Percentiles rank a stretch among this genome's conserved stretches.
Conservation (phyloP, 2,797 vertebrate genomes). For the Botia kubotai region DNA sequence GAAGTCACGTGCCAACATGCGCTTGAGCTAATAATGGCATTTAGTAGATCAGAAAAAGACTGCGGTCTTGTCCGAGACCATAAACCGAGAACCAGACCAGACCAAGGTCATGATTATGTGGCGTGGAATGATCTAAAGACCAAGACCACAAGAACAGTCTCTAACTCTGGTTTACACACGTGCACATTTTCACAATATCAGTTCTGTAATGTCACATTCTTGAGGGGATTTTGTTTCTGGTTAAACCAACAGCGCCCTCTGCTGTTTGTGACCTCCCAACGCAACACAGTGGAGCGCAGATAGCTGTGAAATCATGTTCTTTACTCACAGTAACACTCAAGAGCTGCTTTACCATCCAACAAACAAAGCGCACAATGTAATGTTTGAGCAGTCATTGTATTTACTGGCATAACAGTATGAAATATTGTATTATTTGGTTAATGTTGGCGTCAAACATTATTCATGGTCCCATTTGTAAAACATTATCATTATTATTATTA, state of each 20-base stretch:
- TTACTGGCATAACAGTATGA: neutral
- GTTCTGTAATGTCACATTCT: neutral
- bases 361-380: slow-evolving; percentile 2
- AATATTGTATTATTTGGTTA: slow-evolving; percentile 4
- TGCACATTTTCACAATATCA: neutral
- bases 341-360: slow-evolving; percentile 6
- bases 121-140: neutral
- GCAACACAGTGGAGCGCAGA: too few species aligned
- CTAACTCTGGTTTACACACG: neutral
- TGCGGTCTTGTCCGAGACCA: neutral
- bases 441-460: neutral
- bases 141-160: neutral
- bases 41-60: neutral
- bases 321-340: neutral
- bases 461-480: neutral
- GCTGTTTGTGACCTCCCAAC: neutral
- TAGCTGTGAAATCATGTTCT: neutral
- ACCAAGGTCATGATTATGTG: neutral
- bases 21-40: neutral
- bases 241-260: neutral
- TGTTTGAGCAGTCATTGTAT: neutral
- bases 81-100: neutral
- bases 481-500: neutral
- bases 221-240: neutral
- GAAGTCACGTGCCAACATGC: neutral